Conservation (phyloP, 2,797 vertebrate species). For the Pseudochirops cupreus region DNA sequence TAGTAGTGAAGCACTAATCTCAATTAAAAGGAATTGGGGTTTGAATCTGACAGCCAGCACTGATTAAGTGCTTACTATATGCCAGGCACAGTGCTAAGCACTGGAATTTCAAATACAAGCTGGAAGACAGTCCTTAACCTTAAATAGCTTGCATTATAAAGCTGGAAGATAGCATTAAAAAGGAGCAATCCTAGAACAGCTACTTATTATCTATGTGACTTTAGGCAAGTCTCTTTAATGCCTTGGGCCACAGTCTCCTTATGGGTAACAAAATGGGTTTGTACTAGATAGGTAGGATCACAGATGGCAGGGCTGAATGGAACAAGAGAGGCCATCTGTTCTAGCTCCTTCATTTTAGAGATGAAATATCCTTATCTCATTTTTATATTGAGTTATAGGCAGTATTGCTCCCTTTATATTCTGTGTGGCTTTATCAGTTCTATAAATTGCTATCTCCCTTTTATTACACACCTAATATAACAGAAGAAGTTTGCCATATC, state of each 20-base stretch:
- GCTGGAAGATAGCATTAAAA: background rate
- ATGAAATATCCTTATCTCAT: background rate
- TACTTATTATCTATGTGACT: background rate
- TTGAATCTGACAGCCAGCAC: background rate
- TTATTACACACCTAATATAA: background rate
- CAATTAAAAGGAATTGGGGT: background rate
- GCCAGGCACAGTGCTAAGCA: too few species aligned
- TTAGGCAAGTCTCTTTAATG: background rate
- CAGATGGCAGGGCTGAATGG: too few species aligned
- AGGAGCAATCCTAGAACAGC: too few species aligned
- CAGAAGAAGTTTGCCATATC: background rate
- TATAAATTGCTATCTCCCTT: background rate
- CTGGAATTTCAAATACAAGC: background rate
- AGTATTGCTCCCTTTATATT: background rate
- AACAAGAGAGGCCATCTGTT: background rate
- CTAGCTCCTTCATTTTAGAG: background rate
- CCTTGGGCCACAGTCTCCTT: background rate
- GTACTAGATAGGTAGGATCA: background rate
- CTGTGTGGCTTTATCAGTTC: background rate
- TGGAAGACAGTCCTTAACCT: background rate
- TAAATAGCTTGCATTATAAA: background rate
- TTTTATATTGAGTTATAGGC: background rate
- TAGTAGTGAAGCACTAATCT: background rate
- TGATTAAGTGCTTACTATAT: background rate
- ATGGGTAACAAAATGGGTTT: background rate